Percentiles rank a stretch among this genome's conserved stretches.
Evolutionary conservation across 2,888 invertebrate species (phyloP).

Genomic region (Hipparchia sbordonii): DNA sequence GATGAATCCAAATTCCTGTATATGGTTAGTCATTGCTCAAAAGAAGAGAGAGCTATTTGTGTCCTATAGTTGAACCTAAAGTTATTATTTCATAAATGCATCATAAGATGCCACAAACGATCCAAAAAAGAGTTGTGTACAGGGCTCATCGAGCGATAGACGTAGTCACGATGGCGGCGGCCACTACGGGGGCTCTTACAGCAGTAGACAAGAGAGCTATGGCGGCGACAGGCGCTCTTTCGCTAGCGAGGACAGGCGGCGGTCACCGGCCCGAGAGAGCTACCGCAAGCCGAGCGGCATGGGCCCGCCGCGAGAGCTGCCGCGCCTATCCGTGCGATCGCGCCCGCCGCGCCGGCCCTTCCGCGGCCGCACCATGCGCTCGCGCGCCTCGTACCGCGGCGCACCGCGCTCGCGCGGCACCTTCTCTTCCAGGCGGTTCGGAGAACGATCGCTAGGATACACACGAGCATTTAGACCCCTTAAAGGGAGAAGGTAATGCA

Average conservation of each 20-base stretch:
- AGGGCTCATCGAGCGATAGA: constrained; percentile 81
- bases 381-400: constrained; percentile 81
- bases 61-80: constrained; percentile 3
- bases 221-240: constrained; percentile 75
- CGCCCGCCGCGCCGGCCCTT: constrained; percentile 80
- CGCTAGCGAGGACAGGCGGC: constrained; percentile 80
- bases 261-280: constrained; percentile 78
- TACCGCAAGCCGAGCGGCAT: constrained; percentile 77
- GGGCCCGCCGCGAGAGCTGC: constrained; percentile 75
- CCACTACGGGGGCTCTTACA: constrained; percentile 80
- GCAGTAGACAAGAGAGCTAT: constrained; percentile 83
- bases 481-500: constrained; percentile 79
- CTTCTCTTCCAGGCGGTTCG: constrained; percentile 67
- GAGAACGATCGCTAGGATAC: constrained; percentile 70
- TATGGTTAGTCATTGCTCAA: constrained; percentile 6
- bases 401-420: constrained; percentile 79
- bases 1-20: not conserved
- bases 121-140: constrained; percentile 78
- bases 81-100: constrained; percentile 49
- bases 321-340: constrained; percentile 66
- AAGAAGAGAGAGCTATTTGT: constrained; percentile 20
- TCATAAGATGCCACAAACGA: constrained; percentile 54
- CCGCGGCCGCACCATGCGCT: constrained; percentile 80
- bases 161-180: constrained; percentile 82
- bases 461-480: constrained; percentile 73